Evolutionary conservation across 1,140 invertebrate genomes (phyloP).

Genomic region (Sipha flava): DNA sequence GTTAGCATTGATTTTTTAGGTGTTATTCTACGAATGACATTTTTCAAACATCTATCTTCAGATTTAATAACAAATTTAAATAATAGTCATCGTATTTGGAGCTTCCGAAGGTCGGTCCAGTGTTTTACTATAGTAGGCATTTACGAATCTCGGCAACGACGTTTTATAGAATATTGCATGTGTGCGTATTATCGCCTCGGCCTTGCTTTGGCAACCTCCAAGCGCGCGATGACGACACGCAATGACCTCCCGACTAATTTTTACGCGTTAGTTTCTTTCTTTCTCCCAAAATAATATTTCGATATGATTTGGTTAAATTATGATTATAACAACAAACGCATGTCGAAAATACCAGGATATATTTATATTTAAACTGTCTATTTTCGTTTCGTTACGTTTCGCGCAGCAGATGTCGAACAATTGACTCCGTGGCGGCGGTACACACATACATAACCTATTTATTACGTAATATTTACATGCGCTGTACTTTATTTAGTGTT

Average conservation of each 20-base stretch:
- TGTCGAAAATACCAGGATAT: too few relatives aligned
- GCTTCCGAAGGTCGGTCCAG: not conserved
- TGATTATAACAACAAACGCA: not conserved
- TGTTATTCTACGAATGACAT: too few relatives aligned
- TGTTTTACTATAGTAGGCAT: not conserved
- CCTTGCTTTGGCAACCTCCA: slow-evolving; percentile 19
- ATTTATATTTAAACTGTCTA: not conserved
- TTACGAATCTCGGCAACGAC: not conserved
- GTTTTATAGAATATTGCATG: not conserved
- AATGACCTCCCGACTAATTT: slow-evolving; percentile 5
- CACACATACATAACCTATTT: not conserved
- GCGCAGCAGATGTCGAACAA: not conserved
- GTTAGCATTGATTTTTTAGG: too few relatives aligned
- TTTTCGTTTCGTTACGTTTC: not conserved
- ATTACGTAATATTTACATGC: not conserved
- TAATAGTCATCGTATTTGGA: not conserved
- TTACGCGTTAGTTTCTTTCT: not conserved
- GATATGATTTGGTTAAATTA: too few relatives aligned
- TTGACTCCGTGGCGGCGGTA: not conserved
- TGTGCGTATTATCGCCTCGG: not conserved
- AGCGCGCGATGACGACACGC: not conserved
- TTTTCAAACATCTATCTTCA: too few relatives aligned
- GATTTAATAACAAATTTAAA: too few relatives aligned
- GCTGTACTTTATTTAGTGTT: not conserved
- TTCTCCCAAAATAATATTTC: not conserved